Base-by-base conservation (phyloP, 2,113 vertebrate genomes). In the Leptobrachium ailaonicum region DNA sequence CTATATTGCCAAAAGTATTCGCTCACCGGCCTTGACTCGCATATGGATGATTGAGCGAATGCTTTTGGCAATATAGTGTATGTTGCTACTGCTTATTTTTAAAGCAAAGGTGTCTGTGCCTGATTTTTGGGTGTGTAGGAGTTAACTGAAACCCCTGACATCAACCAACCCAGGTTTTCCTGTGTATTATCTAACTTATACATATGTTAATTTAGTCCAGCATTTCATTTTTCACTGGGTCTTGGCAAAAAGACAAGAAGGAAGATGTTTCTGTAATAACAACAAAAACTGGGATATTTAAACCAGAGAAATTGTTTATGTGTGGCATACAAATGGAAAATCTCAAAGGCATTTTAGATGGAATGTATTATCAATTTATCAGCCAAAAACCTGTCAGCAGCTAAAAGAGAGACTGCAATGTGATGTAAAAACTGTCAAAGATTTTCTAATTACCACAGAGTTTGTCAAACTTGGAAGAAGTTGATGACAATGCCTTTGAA, bases 321-420 rank as follows among this genome's bases (percentile, higher is more conserved):
- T 64, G n/a, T 45, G 58, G 32, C 42, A 50, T 50, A 50, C 47
- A 5, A 32, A 53, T 11, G 4, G 45, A 9, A 2, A 50, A 53
- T 20, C 2, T 43, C 53, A 58, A 5, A 73, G 4, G 4, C 45
- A 62, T 5, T 2, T 1, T 13, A 32, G 20, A 32, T 32, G 20
- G 20, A 32, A 32, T 32, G 20, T 32, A 32, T 32, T 32, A 32
- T 32, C 20, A 32, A 41, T 50, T 76, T 66, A 13, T 10, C 32
- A 76, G 74, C 74, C 74, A 76, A 76, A 63, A 76, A 76, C 50
- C 10, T 76, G 62, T 56, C 62, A 41, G 20, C n/a, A 14, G 41
- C 54, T 62, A 8, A 44, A 50, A 45, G 41, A 54, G 74, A 67
- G 64, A 67, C 74, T 47, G 41, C 47, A 13, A 13, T 76, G 73